Evolutionary conservation across 2,113 vertebrate species (phyloP), one percentile per base, ranked within the genome.

Genomic region (Sander lucioperca): DNA sequence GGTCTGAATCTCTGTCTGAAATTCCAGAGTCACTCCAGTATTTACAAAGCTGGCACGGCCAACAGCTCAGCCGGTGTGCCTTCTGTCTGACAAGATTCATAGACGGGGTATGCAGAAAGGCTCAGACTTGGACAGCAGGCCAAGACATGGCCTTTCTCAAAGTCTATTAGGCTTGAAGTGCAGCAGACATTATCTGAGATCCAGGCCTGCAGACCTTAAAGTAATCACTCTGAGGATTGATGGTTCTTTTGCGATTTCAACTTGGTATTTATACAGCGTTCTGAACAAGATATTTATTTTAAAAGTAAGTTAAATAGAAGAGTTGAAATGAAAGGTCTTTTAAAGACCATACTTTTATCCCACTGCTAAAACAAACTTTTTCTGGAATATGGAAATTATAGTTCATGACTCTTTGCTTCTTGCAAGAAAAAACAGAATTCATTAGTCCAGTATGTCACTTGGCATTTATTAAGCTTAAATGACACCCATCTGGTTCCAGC

Each of bases 1-100:
- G 92, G 92, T 89, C 68, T 64, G 47, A 89, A 74, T 58, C 53
- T 75, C 80, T 77, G 88, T 91, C 92, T 90, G 81, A 89, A 84
- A 93, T 92, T 87, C 89, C 89, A 80, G 50, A 75, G 73, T 73
- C 77, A 76, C 75, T 85, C 62, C 77, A 76, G 77, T 87, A 77
- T 92, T 93, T 89, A 85, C 68, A 83, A 83, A 88, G 53, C 27
- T 39, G 0, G 73, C 74, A 67, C 39, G 2, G 61, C 76, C 67
- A 67, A 16, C 43, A 1, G 67, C 74, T 81, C 73, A 39, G 70
- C 62, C 54, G 11, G 33, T 81, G 45, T 48, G 76, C 64, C 54
- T 61, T 79, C 68, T 81, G 85, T 81, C 77, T 87, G 77, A 84
- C 72, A 63, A 76, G 87, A 91, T 89, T 86, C 83, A 87, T 50